These are phyloP conservation scores for Cartodere bifasciata DNA, from an alignment of 2,888 invertebrate species.

Conservation along the genomic window DNA sequence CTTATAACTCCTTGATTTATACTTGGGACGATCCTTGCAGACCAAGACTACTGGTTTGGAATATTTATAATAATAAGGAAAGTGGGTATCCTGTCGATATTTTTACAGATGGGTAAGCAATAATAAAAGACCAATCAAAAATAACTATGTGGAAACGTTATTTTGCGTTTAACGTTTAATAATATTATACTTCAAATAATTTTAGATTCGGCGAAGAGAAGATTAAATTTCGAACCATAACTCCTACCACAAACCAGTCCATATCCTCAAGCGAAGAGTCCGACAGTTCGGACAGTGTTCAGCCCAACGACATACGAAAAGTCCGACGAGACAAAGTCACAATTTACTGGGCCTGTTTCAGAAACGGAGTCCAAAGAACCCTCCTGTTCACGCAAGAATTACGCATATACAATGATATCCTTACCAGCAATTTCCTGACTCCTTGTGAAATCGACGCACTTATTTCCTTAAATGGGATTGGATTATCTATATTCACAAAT, in stretches of 20 bases:
- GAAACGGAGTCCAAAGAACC: conserved; percentile 61
- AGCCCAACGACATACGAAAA: conserved; percentile 40
- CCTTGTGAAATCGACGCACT: conserved; percentile 55
- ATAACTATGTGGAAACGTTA: no score
- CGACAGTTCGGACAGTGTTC: conserved; percentile 34
- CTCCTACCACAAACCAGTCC: conserved; percentile 34
- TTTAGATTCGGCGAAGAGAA: conserved; percentile 54
- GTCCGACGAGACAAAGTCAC: conserved; percentile 61
- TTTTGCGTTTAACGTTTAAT: no score
- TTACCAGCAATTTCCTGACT: conserved; percentile 50
- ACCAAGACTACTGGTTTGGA: conserved; percentile 63
- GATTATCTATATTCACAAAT: conserved; percentile 43
- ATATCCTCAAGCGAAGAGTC: conserved; percentile 45
- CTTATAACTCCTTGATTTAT: conserved; percentile 62
- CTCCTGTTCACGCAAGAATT: conserved; percentile 66
- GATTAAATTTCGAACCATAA: conserved; percentile 58
- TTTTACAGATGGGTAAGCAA: conserved; percentile 48
- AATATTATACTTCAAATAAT: no score
- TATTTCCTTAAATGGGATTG: conserved; percentile 54
- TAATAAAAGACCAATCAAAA: not conserved
- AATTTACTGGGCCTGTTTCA: conserved; percentile 71
- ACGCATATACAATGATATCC: conserved; percentile 49
- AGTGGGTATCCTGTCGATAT: conserved; percentile 62
- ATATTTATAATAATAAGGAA: conserved; percentile 67
- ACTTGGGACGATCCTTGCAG: conserved; percentile 78